Conservation (phyloP, 2,888 invertebrate species). For the Oligia latruncula region DNA sequence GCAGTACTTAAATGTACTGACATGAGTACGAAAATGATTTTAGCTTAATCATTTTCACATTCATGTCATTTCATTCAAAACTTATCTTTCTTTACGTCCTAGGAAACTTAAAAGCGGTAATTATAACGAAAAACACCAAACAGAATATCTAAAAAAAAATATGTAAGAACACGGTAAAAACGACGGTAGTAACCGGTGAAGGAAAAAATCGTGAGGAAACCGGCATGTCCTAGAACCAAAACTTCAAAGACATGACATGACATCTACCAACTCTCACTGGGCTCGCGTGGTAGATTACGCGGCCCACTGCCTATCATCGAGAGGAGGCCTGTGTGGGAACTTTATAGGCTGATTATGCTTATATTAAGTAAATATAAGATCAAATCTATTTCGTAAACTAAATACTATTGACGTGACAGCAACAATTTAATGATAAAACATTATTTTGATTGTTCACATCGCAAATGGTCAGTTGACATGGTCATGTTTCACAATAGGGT, state of each 20-base stretch:
- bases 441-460: conserved; percentile 38
- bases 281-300: background rate
- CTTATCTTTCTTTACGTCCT: too few relatives aligned
- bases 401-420: conserved; percentile 40
- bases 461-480: conserved; percentile 54
- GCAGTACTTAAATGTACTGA: background rate
- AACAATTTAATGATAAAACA: conserved; percentile 46
- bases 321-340: background rate
- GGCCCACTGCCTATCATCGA: background rate
- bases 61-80: too few relatives aligned
- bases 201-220: background rate
- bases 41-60: background rate
- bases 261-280: background rate
- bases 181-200: too few relatives aligned
- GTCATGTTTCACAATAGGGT: conserved; percentile 24
- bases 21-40: background rate
- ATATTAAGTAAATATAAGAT: background rate
- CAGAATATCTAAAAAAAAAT: background rate
- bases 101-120: background rate
- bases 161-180: too few relatives aligned
- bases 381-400: conserved; percentile 45
- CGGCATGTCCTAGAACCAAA: background rate
- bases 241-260: background rate
- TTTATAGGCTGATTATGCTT: background rate
- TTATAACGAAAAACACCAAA: background rate